Conservation (phyloP, 1,140 invertebrate species). For the Coenobita brevimanus region DNA sequence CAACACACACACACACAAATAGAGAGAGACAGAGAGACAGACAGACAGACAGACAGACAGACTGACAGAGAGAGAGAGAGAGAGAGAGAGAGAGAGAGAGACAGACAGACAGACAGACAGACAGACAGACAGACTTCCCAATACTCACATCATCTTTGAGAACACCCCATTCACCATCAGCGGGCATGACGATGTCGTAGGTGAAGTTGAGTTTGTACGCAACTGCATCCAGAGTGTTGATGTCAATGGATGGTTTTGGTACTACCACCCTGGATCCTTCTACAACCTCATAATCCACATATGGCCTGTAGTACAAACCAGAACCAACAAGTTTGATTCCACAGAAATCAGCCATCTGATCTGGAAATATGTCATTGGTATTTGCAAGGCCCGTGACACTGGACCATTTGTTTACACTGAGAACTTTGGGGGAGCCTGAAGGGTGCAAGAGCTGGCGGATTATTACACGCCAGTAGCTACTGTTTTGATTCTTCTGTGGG, state of each 20-base stretch:
- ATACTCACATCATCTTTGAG: constrained; percentile 15
- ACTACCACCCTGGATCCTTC: not conserved
- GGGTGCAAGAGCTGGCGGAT: constrained; percentile 40
- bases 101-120: too few relatives aligned
- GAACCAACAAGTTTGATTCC: constrained; percentile 33
- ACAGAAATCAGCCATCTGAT: constrained; percentile 17
- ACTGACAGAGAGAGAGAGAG: too few relatives aligned
- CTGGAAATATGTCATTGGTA: constrained; percentile 23
- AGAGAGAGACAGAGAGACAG: too few relatives aligned
- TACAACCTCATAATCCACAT: constrained; percentile 29
- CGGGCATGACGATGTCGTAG: constrained; percentile 47
- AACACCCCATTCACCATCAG: constrained; percentile 36
- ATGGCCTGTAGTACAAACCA: constrained; percentile 43
- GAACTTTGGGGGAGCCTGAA: constrained; percentile 19
- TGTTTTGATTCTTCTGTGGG: not conserved
- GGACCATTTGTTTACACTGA: not conserved
- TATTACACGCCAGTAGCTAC: not conserved
- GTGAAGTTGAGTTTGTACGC: constrained; percentile 53
- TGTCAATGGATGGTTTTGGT: constrained; percentile 31
- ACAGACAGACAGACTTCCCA: too few relatives aligned
- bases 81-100: too few relatives aligned
- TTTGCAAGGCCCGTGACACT: not conserved
- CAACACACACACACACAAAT: too few relatives aligned
- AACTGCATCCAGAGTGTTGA: constrained; percentile 43
- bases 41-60: too few relatives aligned